Conservation (phyloP, 2,113 vertebrate genomes). For the Hypomesus transpacificus region DNA sequence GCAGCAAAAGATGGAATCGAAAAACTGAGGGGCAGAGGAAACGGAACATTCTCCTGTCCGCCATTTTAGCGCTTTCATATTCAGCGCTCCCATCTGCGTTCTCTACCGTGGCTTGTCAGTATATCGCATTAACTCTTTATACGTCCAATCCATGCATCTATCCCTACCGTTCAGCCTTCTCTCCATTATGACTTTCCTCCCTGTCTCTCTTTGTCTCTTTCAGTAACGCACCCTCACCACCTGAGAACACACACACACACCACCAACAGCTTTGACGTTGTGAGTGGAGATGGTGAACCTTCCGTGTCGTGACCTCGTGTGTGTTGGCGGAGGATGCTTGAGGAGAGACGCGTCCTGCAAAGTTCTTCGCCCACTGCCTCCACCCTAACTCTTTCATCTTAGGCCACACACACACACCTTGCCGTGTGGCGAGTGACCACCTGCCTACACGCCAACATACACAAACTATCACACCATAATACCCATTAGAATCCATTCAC, state of each 20-base stretch:
- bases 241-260: constrained; percentile 8
- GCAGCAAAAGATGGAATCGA: constrained; percentile 37
- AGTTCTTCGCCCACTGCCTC: no score
- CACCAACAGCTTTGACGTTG: not conserved
- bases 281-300: no score
- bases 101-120: constrained; percentile 25
- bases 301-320: no score
- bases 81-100: constrained; percentile 20
- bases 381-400: not conserved
- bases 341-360: no score
- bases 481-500: not conserved
- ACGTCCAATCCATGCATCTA: not conserved
- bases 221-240: not conserved
- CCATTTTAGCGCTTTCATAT: constrained; percentile 42
- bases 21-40: constrained; percentile 59
- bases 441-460: not conserved
- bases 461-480: not conserved
- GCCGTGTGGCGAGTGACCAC: no score
- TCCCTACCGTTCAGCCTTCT: not conserved
- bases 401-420: not conserved
- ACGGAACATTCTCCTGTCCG: constrained; percentile 26
- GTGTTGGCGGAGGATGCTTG: no score
- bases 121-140: constrained; percentile 1
- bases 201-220: not conserved
- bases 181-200: not conserved